phyloP scores from a whole-genome alignment of 2,113 vertebrate species.

The Tragelaphus strepsiceros region DNA sequence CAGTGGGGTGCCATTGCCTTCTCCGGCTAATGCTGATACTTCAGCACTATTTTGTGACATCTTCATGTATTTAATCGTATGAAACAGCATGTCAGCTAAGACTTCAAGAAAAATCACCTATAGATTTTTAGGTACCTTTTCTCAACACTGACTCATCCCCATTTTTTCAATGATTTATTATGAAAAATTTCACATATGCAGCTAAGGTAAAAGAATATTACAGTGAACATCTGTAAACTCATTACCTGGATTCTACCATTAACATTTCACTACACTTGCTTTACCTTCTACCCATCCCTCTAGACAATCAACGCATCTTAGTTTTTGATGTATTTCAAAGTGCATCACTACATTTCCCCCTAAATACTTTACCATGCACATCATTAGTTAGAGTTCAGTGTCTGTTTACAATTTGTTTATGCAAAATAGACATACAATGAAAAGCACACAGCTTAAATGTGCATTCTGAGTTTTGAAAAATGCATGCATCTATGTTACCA shows the following conservation, averaged over 20 bases:
- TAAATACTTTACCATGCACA: background rate
- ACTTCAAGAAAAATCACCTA: background rate
- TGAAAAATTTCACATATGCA: background rate
- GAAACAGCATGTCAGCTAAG: background rate
- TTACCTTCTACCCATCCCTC: background rate
- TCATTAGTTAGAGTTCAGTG: background rate
- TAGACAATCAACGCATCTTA: background rate
- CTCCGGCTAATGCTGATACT: background rate
- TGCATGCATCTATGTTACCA: background rate
- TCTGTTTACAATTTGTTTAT: background rate
- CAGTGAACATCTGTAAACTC: background rate
- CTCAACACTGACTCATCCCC: background rate
- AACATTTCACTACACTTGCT: background rate
- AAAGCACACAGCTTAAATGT: background rate
- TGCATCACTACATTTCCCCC: background rate
- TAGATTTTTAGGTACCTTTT: background rate
- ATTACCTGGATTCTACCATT: background rate
- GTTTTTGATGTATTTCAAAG: slow-evolving; percentile 24
- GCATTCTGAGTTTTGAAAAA: background rate
- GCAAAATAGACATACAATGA: background rate
- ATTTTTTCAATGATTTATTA: background rate
- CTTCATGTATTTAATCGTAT: background rate
- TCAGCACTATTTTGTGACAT: background rate
- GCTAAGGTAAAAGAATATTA: background rate
- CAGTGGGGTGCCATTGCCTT: too few relatives aligned